Conservation (phyloP, 2,888 invertebrate species). For the Hemicrepidius hirtus region DNA sequence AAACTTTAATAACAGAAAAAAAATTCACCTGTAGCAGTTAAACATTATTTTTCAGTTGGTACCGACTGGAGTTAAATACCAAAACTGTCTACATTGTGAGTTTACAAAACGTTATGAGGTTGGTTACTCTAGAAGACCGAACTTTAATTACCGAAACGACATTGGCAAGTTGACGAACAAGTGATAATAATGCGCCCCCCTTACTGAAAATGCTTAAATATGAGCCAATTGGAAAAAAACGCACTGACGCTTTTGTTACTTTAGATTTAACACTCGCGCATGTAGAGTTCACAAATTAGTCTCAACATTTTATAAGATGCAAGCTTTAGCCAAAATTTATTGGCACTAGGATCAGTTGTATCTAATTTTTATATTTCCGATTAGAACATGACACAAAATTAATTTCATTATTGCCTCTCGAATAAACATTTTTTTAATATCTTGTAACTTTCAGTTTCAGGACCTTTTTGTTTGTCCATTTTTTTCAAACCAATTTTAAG, state of each 20-base stretch:
- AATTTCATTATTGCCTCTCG: too few relatives aligned
- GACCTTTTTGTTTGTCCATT: too few relatives aligned
- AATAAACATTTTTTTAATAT: too few relatives aligned
- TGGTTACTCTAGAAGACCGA: not conserved
- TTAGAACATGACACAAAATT: not conserved
- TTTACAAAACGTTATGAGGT: constrained; percentile 1
- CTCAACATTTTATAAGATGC: not conserved
- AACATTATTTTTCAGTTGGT: constrained; percentile 8
- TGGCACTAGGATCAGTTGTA: not conserved
- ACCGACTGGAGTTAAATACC: constrained; percentile 2
- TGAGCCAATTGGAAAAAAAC: constrained; percentile 16
- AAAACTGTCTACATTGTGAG: constrained; percentile 1
- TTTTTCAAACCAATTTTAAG: too few relatives aligned
- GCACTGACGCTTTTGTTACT: constrained; percentile 17
- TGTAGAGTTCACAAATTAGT: constrained; percentile 2
- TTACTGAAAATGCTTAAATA: constrained; percentile 19
- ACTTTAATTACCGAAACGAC: constrained; percentile 7
- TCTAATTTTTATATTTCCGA: not conserved
- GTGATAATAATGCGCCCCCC: constrained; percentile 1
- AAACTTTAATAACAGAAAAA: not conserved
- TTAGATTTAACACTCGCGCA: not conserved
- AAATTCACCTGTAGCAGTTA: not conserved
- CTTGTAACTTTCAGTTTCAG: too few relatives aligned
- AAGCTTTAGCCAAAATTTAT: constrained; percentile 21
- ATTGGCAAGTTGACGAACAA: constrained; percentile 3